Evolutionary conservation across 2,113 vertebrate species (phyloP).

Genomic region (Triplophysa rosa): DNA sequence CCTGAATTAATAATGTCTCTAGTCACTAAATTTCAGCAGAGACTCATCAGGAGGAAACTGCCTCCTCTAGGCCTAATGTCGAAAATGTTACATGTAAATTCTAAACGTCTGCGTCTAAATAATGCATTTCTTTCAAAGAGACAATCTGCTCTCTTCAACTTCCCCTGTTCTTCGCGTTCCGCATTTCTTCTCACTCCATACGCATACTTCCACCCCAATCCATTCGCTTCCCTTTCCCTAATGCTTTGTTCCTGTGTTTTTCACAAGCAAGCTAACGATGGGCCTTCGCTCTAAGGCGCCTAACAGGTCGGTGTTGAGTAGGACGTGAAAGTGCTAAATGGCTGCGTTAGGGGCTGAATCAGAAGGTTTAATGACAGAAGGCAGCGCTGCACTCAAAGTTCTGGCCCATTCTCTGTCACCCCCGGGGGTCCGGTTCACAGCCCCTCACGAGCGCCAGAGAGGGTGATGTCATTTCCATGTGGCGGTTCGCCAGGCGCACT

Average conservation of each 20-base stretch:
- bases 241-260: background rate
- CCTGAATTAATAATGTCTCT: slow-evolving; percentile 66
- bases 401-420: slow-evolving; percentile 16
- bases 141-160: background rate
- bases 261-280: slow-evolving; percentile 1
- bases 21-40: slow-evolving; percentile 55
- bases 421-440: slow-evolving; percentile 40
- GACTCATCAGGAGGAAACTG: slow-evolving; percentile 60
- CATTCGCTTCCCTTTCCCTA: background rate
- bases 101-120: background rate
- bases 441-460: slow-evolving; percentile 25
- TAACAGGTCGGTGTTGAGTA: slow-evolving; percentile 18
- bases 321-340: slow-evolving; percentile 28
- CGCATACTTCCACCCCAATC: background rate
- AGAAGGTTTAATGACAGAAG: slow-evolving; percentile 28
- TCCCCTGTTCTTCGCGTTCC: background rate
- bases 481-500: slow-evolving; percentile 14
- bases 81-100: background rate
- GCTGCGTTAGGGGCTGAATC: slow-evolving; percentile 12
- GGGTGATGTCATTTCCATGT: slow-evolving; percentile 48
- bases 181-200: background rate
- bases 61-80: background rate
- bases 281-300: background rate
- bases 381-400: slow-evolving; percentile 13
- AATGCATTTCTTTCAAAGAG: background rate